A percentile compares a stretch with the other conserved stretches of the same genome.
phyloP scores from a whole-genome alignment of 2,888 invertebrate genomes.

The Netelia melanura region DNA sequence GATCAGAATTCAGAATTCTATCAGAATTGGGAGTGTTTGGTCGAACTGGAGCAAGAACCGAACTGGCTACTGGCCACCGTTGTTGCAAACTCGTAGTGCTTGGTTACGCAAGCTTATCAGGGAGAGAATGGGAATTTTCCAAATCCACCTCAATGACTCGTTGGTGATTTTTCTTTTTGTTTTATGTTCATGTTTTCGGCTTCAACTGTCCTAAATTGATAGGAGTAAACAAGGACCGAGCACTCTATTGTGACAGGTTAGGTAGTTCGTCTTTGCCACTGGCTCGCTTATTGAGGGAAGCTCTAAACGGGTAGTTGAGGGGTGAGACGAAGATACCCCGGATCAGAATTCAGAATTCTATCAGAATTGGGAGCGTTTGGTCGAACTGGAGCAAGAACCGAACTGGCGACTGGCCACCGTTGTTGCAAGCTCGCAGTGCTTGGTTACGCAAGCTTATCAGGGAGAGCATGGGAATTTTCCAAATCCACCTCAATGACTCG shows the following conservation, averaged over 20 bases:
- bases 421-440: constrained; percentile 15
- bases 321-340: too few species aligned
- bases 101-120: constrained; percentile 23
- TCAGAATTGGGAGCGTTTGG: too few species aligned
- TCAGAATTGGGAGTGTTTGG: too few species aligned
- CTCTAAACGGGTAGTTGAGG: too few species aligned
- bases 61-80: constrained; percentile 34
- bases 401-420: constrained; percentile 33
- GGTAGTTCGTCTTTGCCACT: too few species aligned
- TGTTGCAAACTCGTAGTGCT: constrained; percentile 14
- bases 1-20: too few species aligned
- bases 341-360: too few species aligned
- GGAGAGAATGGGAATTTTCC: constrained; percentile 16
- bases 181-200: too few species aligned
- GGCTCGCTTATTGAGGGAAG: too few species aligned
- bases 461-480: constrained; percentile 19
- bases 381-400: constrained; percentile 27
- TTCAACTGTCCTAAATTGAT: too few species aligned
- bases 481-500: constrained; percentile 44
- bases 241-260: too few species aligned
- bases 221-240: too few species aligned
- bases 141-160: constrained; percentile 44
- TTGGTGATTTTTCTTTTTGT: background rate
- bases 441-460: constrained; percentile 23
- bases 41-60: constrained; percentile 27